Conservation (phyloP, 2,113 vertebrate species). For the Anas platyrhynchos region DNA sequence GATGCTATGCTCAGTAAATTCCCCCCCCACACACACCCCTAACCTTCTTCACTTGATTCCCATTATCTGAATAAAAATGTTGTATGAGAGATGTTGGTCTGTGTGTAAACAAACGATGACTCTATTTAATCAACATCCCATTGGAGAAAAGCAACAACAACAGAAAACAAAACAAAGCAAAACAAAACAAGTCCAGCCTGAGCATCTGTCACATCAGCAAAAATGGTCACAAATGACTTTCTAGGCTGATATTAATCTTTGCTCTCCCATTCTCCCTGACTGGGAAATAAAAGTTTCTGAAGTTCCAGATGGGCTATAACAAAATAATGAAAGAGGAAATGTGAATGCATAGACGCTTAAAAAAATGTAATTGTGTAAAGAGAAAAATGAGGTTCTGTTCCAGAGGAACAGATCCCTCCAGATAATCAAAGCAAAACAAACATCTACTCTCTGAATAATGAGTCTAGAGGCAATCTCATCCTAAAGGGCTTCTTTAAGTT, state of each 20-base stretch:
- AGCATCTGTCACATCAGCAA: background rate
- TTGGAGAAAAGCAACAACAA: background rate
- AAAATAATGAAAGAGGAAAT: slow-evolving; percentile 33
- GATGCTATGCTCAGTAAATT: background rate
- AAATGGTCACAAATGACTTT: background rate
- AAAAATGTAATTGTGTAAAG: background rate
- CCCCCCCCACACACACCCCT: background rate
- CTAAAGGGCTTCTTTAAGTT: slow-evolving; percentile 5
- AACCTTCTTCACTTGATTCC: background rate
- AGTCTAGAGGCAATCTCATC: slow-evolving; percentile 6
- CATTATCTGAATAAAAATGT: background rate
- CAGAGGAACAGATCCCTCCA: background rate
- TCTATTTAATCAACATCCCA: background rate
- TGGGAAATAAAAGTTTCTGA: slow-evolving; percentile 12
- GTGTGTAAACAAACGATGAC: accelerated
- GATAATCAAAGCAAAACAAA: slow-evolving; percentile 27
- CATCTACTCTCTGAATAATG: slow-evolving; percentile 24
- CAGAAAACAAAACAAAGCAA: too few relatives aligned
- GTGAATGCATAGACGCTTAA: background rate
- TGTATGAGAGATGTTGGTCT: background rate
- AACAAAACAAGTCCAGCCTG: background rate
- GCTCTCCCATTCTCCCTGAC: background rate
- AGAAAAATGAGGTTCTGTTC: slow-evolving; percentile 37
- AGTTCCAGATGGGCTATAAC: slow-evolving; percentile 28
- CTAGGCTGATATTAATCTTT: background rate